Conservation (phyloP, 2,888 invertebrate genomes). For the Clostera curtula region DNA sequence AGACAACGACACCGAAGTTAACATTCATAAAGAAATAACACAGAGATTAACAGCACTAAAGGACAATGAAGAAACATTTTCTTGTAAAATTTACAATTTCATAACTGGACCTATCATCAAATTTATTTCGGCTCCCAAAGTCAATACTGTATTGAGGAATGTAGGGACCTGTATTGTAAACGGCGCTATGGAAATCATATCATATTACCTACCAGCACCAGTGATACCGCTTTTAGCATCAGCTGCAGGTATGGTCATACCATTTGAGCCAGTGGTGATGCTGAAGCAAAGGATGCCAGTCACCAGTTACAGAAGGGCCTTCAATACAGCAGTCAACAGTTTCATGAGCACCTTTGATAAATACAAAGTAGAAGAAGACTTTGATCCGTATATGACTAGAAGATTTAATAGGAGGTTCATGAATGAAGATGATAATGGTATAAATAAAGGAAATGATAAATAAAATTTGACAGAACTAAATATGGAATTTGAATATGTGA, state of each 20-base stretch:
- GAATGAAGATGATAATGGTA: conserved; percentile 16
- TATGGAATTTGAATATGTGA: too few species aligned
- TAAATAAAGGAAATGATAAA: conserved; percentile 5
- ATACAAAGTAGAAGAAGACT: conserved; percentile 41
- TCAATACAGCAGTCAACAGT: conserved; percentile 45
- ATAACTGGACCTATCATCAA: conserved; percentile 31
- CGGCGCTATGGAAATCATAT: conserved; percentile 55
- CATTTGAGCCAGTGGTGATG: conserved; percentile 59
- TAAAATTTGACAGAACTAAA: neutral
- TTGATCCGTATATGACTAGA: conserved; percentile 58
- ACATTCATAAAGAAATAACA: conserved; percentile 5
- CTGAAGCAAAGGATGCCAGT: conserved; percentile 56
- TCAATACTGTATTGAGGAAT: conserved; percentile 42
- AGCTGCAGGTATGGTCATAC: conserved; percentile 56
- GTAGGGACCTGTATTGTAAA: conserved; percentile 59
- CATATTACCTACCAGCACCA: conserved; percentile 54
- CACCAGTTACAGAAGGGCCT: conserved; percentile 54
- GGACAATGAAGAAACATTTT: conserved; percentile 8
- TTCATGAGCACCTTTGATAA: conserved; percentile 55
- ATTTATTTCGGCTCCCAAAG: conserved; percentile 39
- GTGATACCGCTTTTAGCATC: conserved; percentile 57
- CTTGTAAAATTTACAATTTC: conserved; percentile 25
- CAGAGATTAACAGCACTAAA: conserved; percentile 4
- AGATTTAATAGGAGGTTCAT: conserved; percentile 55
- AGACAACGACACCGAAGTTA: neutral